Evolutionary conservation across 2,797 vertebrate species (phyloP).

Genomic region (Octomys mimax): DNA sequence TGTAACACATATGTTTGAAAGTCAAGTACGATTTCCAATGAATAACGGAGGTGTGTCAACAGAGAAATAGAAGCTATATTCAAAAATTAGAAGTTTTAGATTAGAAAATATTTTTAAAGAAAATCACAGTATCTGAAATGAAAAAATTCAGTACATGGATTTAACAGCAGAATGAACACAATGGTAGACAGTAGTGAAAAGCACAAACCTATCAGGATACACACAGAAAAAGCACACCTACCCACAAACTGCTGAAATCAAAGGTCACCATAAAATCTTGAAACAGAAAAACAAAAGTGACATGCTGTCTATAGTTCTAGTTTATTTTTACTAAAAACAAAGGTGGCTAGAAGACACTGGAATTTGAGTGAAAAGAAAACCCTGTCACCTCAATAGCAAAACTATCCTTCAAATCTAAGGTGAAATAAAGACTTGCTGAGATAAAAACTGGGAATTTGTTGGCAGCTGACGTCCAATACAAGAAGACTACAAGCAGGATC

Average conservation of each 20-base stretch:
- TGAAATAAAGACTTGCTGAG: constrained; percentile 33
- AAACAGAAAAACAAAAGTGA: constrained; percentile 15
- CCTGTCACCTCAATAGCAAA: constrained; percentile 5
- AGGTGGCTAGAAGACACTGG: not conserved
- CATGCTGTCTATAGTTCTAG: not conserved
- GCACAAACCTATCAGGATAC: not conserved
- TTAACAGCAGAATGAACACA: constrained; percentile 12
- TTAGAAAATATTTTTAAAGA: not conserved
- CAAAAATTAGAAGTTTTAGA: constrained; percentile 31
- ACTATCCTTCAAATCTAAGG: not conserved
- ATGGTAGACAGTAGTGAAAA: not conserved
- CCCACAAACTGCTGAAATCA: not conserved
- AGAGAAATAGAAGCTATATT: constrained; percentile 18
- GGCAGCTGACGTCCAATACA: not conserved
- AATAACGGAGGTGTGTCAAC: not conserved
- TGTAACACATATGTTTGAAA: not conserved
- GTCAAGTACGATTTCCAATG: constrained; percentile 2
- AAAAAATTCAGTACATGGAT: constrained; percentile 19
- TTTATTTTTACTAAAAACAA: not conserved
- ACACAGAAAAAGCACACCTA: not conserved
- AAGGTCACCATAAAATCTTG: not conserved
- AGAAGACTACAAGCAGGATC: constrained; percentile 15
- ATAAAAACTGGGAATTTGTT: constrained; percentile 26
- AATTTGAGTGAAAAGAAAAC: not conserved
- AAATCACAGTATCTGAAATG: constrained; percentile 30